These are phyloP conservation scores for Actenoides hombroni DNA, from an alignment of 2,113 vertebrate species.

Conservation along the genomic window DNA sequence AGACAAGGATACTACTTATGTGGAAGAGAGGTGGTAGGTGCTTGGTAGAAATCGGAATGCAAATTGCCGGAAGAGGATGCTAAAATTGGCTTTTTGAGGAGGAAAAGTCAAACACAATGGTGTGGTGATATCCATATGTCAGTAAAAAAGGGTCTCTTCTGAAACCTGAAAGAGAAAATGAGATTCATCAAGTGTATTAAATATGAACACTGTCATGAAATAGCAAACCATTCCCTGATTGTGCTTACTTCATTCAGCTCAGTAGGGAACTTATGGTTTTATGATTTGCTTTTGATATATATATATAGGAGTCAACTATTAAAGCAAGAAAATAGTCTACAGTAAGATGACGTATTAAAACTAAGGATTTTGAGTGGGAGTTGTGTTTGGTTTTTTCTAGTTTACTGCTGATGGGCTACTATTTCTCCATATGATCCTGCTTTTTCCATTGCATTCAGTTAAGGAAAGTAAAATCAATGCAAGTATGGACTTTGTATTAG, in stretches of 20 bases:
- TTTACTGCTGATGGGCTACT: neutral
- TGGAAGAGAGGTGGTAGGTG: neutral
- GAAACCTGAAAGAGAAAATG: neutral
- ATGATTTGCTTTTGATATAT: neutral
- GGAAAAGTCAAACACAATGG: neutral
- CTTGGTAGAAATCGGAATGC: neutral
- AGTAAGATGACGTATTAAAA: neutral
- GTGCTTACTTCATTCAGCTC: neutral
- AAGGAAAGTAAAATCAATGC: neutral
- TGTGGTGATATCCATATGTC: fast-evolving
- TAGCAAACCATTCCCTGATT: neutral
- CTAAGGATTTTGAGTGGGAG: neutral
- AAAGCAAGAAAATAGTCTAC: neutral
- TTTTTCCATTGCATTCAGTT: neutral
- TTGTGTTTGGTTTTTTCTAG: neutral
- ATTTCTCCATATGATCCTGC: neutral
- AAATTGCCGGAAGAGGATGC: neutral
- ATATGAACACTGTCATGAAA: neutral
- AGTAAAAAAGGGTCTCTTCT: neutral
- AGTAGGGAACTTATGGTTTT: neutral
- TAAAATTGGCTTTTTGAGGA: neutral
- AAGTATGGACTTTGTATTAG: neutral
- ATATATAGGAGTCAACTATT: neutral
- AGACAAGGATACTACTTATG: neutral
- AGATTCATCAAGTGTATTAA: neutral